Evolutionary conservation across 2,888 invertebrate species (phyloP).

Genomic region (Spilosoma lubricipeda): DNA sequence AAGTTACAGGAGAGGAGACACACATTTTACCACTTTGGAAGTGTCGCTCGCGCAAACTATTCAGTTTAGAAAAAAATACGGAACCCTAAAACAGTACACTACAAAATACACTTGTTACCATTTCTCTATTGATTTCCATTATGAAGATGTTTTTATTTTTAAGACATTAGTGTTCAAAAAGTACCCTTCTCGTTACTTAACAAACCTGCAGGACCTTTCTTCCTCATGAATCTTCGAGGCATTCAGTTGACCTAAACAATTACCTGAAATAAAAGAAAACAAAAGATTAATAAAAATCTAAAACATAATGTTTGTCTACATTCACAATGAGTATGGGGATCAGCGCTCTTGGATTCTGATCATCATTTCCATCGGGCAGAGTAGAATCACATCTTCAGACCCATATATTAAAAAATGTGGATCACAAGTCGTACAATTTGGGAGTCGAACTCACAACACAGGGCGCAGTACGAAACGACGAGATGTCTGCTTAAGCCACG

Average conservation of each 20-base stretch:
- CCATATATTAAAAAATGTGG: too few relatives aligned
- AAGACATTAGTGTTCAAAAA: neutral
- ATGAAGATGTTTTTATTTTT: neutral
- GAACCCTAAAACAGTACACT: too few relatives aligned
- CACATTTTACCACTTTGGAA: too few relatives aligned
- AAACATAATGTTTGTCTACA: too few relatives aligned
- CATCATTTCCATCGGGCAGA: too few relatives aligned
- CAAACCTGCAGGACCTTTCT: neutral
- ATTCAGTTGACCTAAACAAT: neutral
- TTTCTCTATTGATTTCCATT: neutral
- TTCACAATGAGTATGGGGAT: too few relatives aligned
- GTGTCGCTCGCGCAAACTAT: too few relatives aligned
- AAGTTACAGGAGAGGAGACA: too few relatives aligned
- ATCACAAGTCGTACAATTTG: neutral
- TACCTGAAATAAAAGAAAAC: conserved; percentile 14
- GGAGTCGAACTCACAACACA: neutral
- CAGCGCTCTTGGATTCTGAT: too few relatives aligned
- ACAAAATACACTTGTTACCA: too few relatives aligned
- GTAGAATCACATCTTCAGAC: too few relatives aligned
- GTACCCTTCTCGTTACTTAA: neutral
- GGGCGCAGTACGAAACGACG: neutral
- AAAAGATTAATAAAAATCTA: neutral
- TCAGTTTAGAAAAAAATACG: too few relatives aligned
- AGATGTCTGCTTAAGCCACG: neutral
- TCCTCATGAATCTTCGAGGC: neutral